Evolutionary conservation across 1,140 invertebrate species (phyloP), one percentile per base, ranked within the genome.

Genomic region (Euschistus heros): DNA sequence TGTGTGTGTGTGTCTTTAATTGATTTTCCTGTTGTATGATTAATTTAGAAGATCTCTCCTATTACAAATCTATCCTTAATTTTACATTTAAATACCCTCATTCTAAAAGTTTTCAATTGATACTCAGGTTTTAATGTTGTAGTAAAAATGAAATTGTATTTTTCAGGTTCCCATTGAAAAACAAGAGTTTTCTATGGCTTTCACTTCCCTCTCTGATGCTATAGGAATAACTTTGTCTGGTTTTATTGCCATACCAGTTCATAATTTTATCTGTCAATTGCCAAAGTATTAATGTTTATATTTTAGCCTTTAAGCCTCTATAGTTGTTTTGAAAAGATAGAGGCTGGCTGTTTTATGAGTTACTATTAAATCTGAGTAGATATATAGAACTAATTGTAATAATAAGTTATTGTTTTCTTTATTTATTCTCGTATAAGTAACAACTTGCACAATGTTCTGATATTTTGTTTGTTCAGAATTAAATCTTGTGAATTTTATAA

Each of bases 171-270:
- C 79, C 0, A 75, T 75, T 62, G 81, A 81, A 27, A 75, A 83
- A 22, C 78, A 80, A 30, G 81, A 85, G 69, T 81, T 81, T 72
- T 80, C 84, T 13, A 76, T 91, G 76, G 84, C 84, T 20, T 84
- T 88, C 30, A 84, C 86, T 1, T 82, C 83, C 17, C 77, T 91
- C 69, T 81, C 85, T 6, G 88, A 91, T 73, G 80, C 86, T 0
- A 74, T 88, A 50, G 89, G 88, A 13, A 89, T 91, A 30, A 81
- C 84, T 0, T 60, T 89, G 20, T 87, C 89, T 20, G 89, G 85
- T 30, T 78, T 83, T 69, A 70, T 84, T 1, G 78, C 89, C n/a
- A 84, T 91, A 74, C 85, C 86, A 6, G 80, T 84, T 1, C 89
- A 91, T 74, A 85, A 88, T 73, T 76, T 77, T 33, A 84, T 92